Percentiles rank a stretch among this genome's conserved stretches.
Evolutionary conservation across 2,797 vertebrate species (phyloP).

Genomic region (Helarctos malayanus): DNA sequence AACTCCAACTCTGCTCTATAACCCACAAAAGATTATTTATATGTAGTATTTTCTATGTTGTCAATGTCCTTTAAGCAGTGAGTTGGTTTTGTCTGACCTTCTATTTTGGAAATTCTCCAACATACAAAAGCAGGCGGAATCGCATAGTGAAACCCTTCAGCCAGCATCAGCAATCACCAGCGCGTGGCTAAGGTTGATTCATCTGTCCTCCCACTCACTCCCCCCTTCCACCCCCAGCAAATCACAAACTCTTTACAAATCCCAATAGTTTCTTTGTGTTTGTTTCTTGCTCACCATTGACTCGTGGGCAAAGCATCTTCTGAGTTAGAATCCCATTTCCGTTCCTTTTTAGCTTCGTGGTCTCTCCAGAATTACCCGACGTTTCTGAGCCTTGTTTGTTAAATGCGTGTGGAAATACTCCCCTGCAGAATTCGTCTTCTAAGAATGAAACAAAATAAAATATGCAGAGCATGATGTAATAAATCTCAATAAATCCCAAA

Average conservation of each 20-base stretch:
- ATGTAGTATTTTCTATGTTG: background rate
- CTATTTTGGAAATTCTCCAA: slow-evolving; percentile 53
- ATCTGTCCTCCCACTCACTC: background rate
- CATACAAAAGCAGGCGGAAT: background rate
- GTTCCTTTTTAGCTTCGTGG: background rate
- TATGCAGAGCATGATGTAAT: background rate
- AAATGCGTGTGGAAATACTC: background rate
- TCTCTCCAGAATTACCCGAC: slow-evolving; percentile 50
- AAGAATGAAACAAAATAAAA: slow-evolving; percentile 25
- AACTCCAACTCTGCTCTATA: slow-evolving; percentile 38
- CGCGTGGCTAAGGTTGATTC: background rate
- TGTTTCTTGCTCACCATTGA: background rate
- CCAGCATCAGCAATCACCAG: background rate
- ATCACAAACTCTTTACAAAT: slow-evolving; percentile 18
- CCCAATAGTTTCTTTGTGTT: slow-evolving; percentile 1
- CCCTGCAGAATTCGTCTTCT: slow-evolving; percentile 32
- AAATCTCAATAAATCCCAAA: background rate
- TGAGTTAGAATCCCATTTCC: slow-evolving; percentile 47
- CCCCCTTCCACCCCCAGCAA: background rate
- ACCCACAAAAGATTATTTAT: slow-evolving; percentile 44
- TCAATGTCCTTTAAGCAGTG: background rate
- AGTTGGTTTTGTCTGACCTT: slow-evolving; percentile 56
- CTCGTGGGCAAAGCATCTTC: slow-evolving; percentile 37
- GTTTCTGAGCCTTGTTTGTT: slow-evolving; percentile 22
- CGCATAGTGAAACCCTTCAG: background rate